Conservation (phyloP, 2,113 vertebrate genomes). For the Coryphaenoides rupestris region DNA sequence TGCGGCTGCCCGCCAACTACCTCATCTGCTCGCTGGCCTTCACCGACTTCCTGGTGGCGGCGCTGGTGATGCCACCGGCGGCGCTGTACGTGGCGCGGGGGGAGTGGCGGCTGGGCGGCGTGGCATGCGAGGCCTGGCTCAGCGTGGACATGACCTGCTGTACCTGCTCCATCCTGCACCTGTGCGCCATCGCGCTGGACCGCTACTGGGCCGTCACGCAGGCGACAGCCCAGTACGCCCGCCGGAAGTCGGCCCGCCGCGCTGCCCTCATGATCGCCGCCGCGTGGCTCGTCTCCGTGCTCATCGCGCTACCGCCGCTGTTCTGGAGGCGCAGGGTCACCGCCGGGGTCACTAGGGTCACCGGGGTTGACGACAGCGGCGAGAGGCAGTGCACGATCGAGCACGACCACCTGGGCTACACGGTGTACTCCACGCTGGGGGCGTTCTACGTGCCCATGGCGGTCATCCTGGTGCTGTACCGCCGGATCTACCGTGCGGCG, state of each 20-base stretch:
- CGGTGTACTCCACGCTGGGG: slow-evolving; percentile 84
- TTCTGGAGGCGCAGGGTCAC: slow-evolving; percentile 83
- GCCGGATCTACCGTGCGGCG: slow-evolving; percentile 83
- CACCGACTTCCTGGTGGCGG: slow-evolving; percentile 85
- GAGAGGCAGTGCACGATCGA: slow-evolving; percentile 77
- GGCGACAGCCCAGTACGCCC: slow-evolving; percentile 80
- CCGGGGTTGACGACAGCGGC: slow-evolving; percentile 3
- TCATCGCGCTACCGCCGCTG: slow-evolving; percentile 85
- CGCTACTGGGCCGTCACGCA: slow-evolving; percentile 92
- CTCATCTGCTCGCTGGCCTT: slow-evolving; percentile 88
- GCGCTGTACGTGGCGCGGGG: slow-evolving; percentile 84
- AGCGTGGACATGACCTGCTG: slow-evolving; percentile 90
- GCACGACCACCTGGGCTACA: slow-evolving; percentile 85
- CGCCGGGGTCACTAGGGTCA: slow-evolving; percentile 1
- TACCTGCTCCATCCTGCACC: slow-evolving; percentile 88
- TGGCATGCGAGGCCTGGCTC: slow-evolving; percentile 85
- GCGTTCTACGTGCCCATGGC: slow-evolving; percentile 89
- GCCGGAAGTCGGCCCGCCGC: slow-evolving; percentile 78
- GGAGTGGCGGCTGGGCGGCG: slow-evolving; percentile 80
- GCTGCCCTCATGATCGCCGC: slow-evolving; percentile 77
- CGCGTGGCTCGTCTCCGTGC: slow-evolving; percentile 82
- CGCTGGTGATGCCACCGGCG: slow-evolving; percentile 88
- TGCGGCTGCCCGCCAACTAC: slow-evolving; percentile 88
- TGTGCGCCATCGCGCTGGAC: slow-evolving; percentile 87
- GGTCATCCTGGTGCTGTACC: slow-evolving; percentile 87